Percentiles rank a stretch among this genome's conserved stretches.
phyloP scores from a whole-genome alignment of 2,888 invertebrate species.

The Eupithecia subumbrata region DNA sequence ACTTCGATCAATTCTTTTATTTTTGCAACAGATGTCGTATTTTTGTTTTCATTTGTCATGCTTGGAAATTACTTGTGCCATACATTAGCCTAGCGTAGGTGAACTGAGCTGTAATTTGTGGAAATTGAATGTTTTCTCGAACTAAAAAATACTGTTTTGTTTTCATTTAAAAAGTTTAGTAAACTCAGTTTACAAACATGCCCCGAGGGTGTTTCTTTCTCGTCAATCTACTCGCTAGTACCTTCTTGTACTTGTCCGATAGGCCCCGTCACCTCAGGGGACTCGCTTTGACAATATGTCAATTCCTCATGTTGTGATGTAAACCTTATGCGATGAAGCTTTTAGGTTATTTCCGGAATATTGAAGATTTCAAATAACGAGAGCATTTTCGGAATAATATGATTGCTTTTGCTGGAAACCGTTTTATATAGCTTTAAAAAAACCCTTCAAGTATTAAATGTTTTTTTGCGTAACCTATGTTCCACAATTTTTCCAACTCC shows the following conservation, averaged over 20 bases:
- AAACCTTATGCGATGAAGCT: neutral
- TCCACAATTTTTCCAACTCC: constrained; percentile 17
- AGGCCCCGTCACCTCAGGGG: neutral
- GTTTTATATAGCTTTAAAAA: neutral
- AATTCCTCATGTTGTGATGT: neutral
- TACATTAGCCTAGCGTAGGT: neutral
- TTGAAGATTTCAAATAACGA: neutral
- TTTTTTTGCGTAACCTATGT: constrained; percentile 1
- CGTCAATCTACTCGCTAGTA: constrained; percentile 30
- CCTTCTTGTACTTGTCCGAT: neutral
- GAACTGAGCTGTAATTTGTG: neutral
- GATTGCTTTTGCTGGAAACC: neutral
- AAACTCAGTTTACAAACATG: constrained; percentile 32
- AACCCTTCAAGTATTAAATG: neutral
- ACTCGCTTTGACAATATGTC: neutral
- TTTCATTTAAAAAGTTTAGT: no score
- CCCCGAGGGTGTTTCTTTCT: constrained; percentile 33
- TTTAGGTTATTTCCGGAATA: neutral
- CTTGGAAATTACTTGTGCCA: neutral
- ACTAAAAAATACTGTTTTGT: neutral
- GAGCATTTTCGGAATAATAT: neutral
- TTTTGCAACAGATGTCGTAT: neutral
- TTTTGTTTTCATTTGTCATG: neutral
- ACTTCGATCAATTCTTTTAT: neutral
- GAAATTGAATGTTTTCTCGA: neutral